phyloP scores from a whole-genome alignment of 2,888 invertebrate genomes.

The Halictus ligatus region DNA sequence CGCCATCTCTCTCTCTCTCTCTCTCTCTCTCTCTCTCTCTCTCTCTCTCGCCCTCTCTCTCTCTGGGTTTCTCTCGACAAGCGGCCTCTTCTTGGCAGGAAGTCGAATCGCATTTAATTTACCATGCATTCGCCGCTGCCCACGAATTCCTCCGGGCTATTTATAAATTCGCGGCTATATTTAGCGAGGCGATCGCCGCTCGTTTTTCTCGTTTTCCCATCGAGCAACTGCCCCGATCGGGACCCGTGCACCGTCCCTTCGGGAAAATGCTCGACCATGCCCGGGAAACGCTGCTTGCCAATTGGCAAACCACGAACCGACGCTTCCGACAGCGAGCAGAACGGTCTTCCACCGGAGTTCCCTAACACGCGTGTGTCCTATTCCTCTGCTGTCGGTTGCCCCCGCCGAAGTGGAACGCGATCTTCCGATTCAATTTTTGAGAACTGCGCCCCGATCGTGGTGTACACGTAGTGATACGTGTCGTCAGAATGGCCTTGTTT shows the following conservation, averaged over 20 bases:
- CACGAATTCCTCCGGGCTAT: constrained; percentile 55
- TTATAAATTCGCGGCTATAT: constrained; percentile 45
- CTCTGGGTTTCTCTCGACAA: not conserved
- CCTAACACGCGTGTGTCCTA: not conserved
- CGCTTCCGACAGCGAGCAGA: constrained; percentile 23
- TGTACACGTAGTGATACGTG: too few species aligned
- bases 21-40: constrained; percentile 15
- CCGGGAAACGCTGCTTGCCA: constrained; percentile 23
- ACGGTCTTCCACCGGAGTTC: not conserved
- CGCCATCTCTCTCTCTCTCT: not conserved
- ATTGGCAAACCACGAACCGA: constrained; percentile 25
- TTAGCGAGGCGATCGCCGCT: constrained; percentile 24
- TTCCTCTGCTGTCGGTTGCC: too few species aligned
- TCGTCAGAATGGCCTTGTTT: too few species aligned
- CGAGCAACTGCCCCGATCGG: not conserved
- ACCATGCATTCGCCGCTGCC: constrained; percentile 43
- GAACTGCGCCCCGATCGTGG: too few species aligned
- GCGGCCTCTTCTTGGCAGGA: constrained; percentile 62
- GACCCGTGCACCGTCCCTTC: not conserved
- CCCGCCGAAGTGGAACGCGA: too few species aligned
- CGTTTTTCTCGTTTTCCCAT: not conserved
- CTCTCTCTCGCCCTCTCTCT: too few species aligned
- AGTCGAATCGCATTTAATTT: constrained; percentile 62
- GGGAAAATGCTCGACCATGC: constrained; percentile 1
- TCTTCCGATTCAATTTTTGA: too few species aligned